phyloP scores from a whole-genome alignment of 2,888 invertebrate species.

The Hyalella azteca region DNA sequence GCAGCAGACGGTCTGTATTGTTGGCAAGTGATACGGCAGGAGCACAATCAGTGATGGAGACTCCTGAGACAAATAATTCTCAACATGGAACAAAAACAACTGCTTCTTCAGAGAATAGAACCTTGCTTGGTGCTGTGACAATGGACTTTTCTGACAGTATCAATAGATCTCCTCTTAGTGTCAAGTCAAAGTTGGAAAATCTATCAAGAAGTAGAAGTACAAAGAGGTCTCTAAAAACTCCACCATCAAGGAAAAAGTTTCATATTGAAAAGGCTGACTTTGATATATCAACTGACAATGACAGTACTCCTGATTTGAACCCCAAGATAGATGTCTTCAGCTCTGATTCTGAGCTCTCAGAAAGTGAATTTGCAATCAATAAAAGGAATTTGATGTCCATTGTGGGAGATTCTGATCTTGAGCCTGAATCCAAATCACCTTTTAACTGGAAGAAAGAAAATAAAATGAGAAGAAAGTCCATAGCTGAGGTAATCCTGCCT shows the following conservation, averaged over 20 bases:
- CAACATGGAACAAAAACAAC: neutral
- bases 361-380: neutral
- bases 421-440: neutral
- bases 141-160: neutral
- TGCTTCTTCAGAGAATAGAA: neutral
- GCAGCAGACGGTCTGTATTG: neutral
- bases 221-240: neutral
- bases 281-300: neutral
- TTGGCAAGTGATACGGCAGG: neutral
- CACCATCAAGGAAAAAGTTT: neutral
- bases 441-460: neutral
- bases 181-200: neutral
- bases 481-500: constrained; percentile 7
- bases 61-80: neutral
- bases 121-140: neutral
- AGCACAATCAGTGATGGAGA: neutral
- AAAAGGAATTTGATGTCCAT: neutral
- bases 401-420: neutral
- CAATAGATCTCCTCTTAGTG: neutral
- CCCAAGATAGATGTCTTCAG: neutral
- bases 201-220: neutral
- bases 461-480: neutral
- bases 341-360: neutral
- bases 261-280: neutral
- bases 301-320: constrained; percentile 2